Base-by-base conservation (phyloP, 2,113 vertebrate genomes). In the Podocnemis expansa region DNA sequence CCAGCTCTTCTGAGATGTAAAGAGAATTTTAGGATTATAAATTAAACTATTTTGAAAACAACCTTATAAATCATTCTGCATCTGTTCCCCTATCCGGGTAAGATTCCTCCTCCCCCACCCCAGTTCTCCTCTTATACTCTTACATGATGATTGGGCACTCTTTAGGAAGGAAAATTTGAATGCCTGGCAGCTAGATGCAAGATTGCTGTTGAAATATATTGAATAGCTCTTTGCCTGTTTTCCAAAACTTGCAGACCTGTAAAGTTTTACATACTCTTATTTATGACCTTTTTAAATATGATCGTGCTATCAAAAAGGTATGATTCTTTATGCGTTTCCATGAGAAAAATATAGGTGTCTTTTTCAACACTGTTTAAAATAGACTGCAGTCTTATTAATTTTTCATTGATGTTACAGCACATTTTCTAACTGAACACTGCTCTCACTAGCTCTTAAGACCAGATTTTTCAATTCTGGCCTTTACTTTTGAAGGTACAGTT, bases 341-440 rank as follows among this genome's bases (percentile, higher is more conserved):
- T 45, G 25, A 93, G 7, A 82, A 90, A 89, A 83, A 27, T 1
- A 4, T 10, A 2, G 3, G 41, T 13, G 3, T 16, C 27, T 95
- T 73, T 88, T 91, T 41, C 13, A 70, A 14, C n/a, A 2, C 1
- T 38, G 19, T 51, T 82, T 88, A 38, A 80, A 5, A 78, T 78
- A 52, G 8, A 52, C 27, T 89, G n/a, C 25, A 67, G 24, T 67
- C 70, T 89, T 76, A 52, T 78, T 52, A 41, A 67, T 58, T 67
- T 56, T 75, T 29, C 24, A 85, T 82, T 56, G 49, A 2, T n/a
- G 12, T 10, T 38, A 21, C 12, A 83, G 47, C 70, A 56, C 54
- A 49, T 93, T 93, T 91, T 73, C 82, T 73, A 49, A 63, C 6
- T 34, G 88, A 89, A 34, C 88, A 90, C n/a, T 92, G 89, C 67